Conservation (phyloP, 2,113 vertebrate species). For the Megaleporinus macrocephalus region DNA sequence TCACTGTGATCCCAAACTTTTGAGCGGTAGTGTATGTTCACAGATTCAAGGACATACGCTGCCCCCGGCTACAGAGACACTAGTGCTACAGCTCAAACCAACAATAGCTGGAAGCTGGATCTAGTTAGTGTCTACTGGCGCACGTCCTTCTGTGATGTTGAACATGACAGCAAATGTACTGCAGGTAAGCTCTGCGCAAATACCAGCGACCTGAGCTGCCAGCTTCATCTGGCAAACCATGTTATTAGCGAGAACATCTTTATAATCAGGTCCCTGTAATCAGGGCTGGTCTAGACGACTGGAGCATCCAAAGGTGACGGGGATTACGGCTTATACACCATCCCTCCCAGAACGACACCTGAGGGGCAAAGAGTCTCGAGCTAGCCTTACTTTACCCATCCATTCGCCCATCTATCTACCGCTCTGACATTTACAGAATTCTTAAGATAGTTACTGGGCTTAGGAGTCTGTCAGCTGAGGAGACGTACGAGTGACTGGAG, state of each 20-base stretch:
- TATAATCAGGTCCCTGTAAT: not conserved
- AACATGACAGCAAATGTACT: too few relatives aligned
- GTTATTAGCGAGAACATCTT: not conserved
- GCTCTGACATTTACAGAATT: slow-evolving; percentile 54
- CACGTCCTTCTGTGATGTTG: too few relatives aligned
- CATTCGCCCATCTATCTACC: slow-evolving; percentile 50
- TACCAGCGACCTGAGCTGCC: not conserved
- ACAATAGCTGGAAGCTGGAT: too few relatives aligned
- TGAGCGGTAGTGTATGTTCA: too few relatives aligned
- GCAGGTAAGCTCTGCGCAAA: not conserved
- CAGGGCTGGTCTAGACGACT: not conserved
- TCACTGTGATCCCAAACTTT: too few relatives aligned
- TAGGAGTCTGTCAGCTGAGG: slow-evolving; percentile 66
- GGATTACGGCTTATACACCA: slow-evolving; percentile 8
- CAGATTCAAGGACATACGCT: too few relatives aligned
- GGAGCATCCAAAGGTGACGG: slow-evolving; percentile 12
- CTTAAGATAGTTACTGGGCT: slow-evolving; percentile 63
- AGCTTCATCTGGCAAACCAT: not conserved
- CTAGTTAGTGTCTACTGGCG: too few relatives aligned
- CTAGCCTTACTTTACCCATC: slow-evolving; percentile 48
- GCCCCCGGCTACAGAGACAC: too few relatives aligned
- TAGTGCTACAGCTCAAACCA: not conserved
- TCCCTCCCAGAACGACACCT: slow-evolving; percentile 58
- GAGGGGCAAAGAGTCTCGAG: slow-evolving; percentile 53
- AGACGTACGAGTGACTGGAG: slow-evolving; percentile 60